phyloP scores from a whole-genome alignment of 2,888 invertebrate genomes.

The Mimumesa dahlbomi region DNA sequence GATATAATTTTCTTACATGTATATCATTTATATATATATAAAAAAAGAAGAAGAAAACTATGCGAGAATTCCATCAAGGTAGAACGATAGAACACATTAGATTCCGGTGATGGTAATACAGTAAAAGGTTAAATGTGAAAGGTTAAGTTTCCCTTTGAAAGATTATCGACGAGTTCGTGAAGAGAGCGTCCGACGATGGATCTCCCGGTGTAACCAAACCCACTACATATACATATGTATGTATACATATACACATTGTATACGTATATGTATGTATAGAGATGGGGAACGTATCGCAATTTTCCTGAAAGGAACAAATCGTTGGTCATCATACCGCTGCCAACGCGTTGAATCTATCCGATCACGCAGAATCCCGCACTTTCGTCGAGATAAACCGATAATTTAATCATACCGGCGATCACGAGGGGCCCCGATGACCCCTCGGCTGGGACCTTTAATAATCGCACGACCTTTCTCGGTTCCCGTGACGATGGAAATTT shows the following conservation, averaged over 20 bases:
- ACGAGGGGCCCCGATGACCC: slow-evolving; percentile 16
- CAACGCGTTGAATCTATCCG: background rate
- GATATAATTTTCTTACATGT: too few relatives aligned
- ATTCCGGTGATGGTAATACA: background rate
- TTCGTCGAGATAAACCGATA: slow-evolving; percentile 37
- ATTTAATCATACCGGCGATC: slow-evolving; percentile 34
- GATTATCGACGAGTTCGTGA: background rate
- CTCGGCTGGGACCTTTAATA: slow-evolving; percentile 29
- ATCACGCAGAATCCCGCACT: background rate
- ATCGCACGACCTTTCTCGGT: slow-evolving; percentile 16
- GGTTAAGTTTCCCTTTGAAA: slow-evolving; percentile 22
- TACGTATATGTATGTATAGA: too few relatives aligned
- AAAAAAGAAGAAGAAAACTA: too few relatives aligned
- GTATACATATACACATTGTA: too few relatives aligned
- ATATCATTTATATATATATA: too few relatives aligned
- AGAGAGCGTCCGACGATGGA: background rate
- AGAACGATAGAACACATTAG: too few relatives aligned
- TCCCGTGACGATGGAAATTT: slow-evolving; percentile 21
- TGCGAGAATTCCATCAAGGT: too few relatives aligned
- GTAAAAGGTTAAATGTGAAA: slow-evolving; percentile 33
- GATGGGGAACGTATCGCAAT: slow-evolving; percentile 7
- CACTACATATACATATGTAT: too few relatives aligned
- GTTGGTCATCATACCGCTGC: background rate
- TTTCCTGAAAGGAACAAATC: slow-evolving; percentile 13
- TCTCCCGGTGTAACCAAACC: background rate